Evolutionary conservation across 2,797 vertebrate genomes (phyloP), one percentile per base, ranked within the genome.

Genomic region (Intellagama lesueurii): DNA sequence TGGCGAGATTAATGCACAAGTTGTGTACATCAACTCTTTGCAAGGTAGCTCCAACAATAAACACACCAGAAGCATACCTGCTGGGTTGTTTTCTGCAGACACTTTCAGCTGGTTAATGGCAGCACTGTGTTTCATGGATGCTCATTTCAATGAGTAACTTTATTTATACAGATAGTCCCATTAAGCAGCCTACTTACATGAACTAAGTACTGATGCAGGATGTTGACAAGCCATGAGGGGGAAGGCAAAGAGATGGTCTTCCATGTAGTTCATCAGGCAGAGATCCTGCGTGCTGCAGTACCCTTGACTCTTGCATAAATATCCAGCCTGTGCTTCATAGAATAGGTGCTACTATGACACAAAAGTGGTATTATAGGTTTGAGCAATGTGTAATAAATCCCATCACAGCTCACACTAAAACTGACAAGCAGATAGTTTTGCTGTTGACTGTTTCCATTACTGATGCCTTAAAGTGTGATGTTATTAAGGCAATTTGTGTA

Each of bases 91-190:
- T 68, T 70, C 24, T 56, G 47, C 28, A 75, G 70, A 64, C 40
- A 47, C 32, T 88, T 82, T 82, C 72, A 82, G 35, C 44, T 28
- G 40, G 44, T 52, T 35, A 76, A 26, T 70, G 47, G 68, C 66
- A 83, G 47, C 68, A 81, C 28, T 56, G 66, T 2, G 0, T 73
- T 52, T 73, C 69, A 81, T 4, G 40, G 60, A n/a, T 83, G 60
- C 44, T 76, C 16, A 68, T 49, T 88, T 77, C 35, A 73, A 49
- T 83, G 40, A 88, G 56, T 76, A 88, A 83, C 32, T 7, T 83
- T 76, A 81, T 66, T 88, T 77, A 76, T 32, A 88, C 60, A 75
- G 69, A 64, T 4, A 68, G 80, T 49, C 30, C 28, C 35, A 86
- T 78, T 87, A 83, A 83, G 14, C 40, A 83, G 72, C 81, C 60